Conservation (phyloP, 2,113 vertebrate genomes). For the Odontophorus gujanensis region DNA sequence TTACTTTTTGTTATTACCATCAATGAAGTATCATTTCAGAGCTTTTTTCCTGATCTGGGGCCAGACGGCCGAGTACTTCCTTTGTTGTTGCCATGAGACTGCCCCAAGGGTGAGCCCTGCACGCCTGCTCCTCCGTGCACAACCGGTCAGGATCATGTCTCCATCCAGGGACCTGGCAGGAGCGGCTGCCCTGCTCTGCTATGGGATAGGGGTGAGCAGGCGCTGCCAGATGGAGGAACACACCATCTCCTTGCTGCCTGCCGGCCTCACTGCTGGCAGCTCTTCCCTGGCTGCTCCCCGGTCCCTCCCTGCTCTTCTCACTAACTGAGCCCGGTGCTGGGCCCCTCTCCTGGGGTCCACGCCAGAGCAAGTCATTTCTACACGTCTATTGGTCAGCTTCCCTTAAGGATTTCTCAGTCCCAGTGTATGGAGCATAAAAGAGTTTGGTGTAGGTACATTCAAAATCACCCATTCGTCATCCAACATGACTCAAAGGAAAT, state of each 20-base stretch:
- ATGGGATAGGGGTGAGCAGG: background rate
- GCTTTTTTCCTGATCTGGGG: slow-evolving; percentile 1
- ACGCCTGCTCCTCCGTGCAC: background rate
- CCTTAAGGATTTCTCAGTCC: slow-evolving; percentile 60
- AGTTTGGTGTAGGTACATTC: slow-evolving; percentile 58
- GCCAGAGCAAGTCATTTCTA: background rate
- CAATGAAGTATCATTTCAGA: slow-evolving; percentile 7
- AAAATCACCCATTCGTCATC: slow-evolving; percentile 62
- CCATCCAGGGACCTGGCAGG: background rate
- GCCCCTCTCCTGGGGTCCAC: background rate
- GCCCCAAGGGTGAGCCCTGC: background rate
- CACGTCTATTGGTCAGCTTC: slow-evolving; percentile 41
- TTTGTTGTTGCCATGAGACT: background rate
- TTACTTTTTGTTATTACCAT: slow-evolving; percentile 9
- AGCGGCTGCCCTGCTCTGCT: accelerated
- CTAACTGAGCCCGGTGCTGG: background rate
- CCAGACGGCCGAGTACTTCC: background rate
- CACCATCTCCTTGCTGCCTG: background rate
- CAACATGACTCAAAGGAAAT: slow-evolving; percentile 66
- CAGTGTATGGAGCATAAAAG: slow-evolving; percentile 51
- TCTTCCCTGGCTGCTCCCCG: background rate
- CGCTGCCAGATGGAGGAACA: background rate
- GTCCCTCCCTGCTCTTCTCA: background rate
- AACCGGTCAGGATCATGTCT: background rate
- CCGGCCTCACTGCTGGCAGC: background rate